Evolutionary conservation across 2,888 invertebrate species (phyloP).

Genomic region (Merodon equestris): DNA sequence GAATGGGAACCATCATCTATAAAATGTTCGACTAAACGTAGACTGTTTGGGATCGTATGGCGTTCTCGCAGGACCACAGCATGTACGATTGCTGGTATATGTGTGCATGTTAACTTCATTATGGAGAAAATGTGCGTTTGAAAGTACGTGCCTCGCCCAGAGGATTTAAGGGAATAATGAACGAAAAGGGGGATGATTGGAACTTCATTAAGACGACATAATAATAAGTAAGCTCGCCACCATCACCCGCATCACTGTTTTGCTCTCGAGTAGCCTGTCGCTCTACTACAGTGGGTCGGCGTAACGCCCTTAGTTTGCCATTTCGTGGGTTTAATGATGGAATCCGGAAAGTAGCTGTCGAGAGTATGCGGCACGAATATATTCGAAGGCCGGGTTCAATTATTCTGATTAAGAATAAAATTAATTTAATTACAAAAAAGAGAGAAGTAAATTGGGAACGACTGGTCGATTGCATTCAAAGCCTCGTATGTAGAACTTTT

Average conservation of each 20-base stretch:
- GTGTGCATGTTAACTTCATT: constrained; percentile 62
- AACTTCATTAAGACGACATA: constrained; percentile 69
- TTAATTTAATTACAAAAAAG: constrained; percentile 51
- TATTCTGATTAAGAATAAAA: constrained; percentile 50
- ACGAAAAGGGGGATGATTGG: constrained; percentile 66
- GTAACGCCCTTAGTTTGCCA: constrained; percentile 15
- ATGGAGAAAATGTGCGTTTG: constrained; percentile 66
- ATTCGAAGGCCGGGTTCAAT: constrained; percentile 57
- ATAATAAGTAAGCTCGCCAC: constrained; percentile 60
- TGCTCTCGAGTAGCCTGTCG: too few species aligned
- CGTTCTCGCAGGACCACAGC: background rate
- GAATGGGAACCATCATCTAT: constrained; percentile 64
- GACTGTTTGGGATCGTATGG: constrained; percentile 8
- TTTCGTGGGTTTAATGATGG: constrained; percentile 13
- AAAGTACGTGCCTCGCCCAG: constrained; percentile 67
- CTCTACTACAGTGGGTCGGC: background rate
- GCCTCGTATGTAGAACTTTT: too few species aligned
- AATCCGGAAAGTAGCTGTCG: constrained; percentile 29
- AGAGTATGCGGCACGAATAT: constrained; percentile 29
- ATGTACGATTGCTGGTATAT: background rate
- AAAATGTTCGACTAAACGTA: constrained; percentile 57
- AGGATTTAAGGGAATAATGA: constrained; percentile 66
- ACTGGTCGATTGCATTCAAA: too few species aligned
- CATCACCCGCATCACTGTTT: constrained; percentile 5
- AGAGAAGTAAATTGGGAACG: background rate